Base-by-base conservation (phyloP, 2,888 invertebrate genomes). In the Xestobium rufovillosum region DNA sequence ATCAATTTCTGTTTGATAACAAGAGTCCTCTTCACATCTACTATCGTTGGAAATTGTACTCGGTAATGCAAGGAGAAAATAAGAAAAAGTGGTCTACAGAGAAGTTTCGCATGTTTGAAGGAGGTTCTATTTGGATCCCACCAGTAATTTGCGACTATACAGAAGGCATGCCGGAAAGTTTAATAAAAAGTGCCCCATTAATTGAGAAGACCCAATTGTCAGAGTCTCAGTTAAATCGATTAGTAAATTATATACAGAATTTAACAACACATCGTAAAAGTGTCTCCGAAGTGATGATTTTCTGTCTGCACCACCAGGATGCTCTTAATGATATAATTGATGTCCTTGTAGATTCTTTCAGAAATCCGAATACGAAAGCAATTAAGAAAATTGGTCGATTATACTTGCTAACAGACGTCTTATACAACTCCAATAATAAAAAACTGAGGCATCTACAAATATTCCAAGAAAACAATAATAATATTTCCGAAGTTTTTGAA, bases 1-100 rank as follows among this genome's bases (percentile, higher is more conserved):
- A 86, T 71, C 82, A 87, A 75, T 98, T 99, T 71, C 73, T 99
- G 42, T 97, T 95, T 68, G 96, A 98, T 64, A 50, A 48, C 31
- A 49, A 53, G 14, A 91, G 69, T 85, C 88, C 55, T 0, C 41
- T 41, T 4, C 55, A 56, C 40, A 47, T 50, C n/a, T 57, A 55
- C 36, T 97, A 98, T 60, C 75, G 97, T 32, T 98, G 98, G 98
- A 94, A 95, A 64, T 70, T 99, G 34, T 99, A 78, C 68, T 94
- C 96, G 0, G 77, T 98, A 57, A 71, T 97, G 41, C 90, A 95
- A 72, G 96, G 96, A 0, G 96, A 96, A 61, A 78, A 83, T 3
- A 82, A 87, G 8, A 83, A 81, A 52, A 79, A 80, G 55, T 97
- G 96, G 96, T 71, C 75, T 4, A 79, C 80, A 31, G 80, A 85